Evolutionary conservation across 2,888 invertebrate species (phyloP).

Genomic region (Leptopterna dolabrata): DNA sequence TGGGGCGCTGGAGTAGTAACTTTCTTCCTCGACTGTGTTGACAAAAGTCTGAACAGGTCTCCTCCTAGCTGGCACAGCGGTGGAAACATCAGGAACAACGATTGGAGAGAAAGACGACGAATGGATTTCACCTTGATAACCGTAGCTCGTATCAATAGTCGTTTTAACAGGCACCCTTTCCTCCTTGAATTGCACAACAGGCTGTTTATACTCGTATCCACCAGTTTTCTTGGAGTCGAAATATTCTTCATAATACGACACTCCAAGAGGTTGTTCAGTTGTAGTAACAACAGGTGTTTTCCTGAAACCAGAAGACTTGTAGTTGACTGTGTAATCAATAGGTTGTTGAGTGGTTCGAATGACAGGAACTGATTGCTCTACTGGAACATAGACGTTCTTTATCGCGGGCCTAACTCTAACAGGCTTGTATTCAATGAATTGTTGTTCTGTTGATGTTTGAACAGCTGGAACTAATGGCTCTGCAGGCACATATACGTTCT

Average conservation of each 20-base stretch:
- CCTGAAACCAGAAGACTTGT: constrained; percentile 16
- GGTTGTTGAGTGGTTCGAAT: constrained; percentile 36
- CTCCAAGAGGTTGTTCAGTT: constrained; percentile 50
- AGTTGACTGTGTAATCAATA: constrained; percentile 18
- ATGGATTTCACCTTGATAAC: constrained; percentile 19
- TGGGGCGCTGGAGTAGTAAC: constrained; percentile 50
- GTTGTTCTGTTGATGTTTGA: constrained; percentile 25
- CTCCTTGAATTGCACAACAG: constrained; percentile 49
- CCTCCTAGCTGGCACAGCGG: constrained; percentile 26
- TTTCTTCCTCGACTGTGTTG: constrained; percentile 59
- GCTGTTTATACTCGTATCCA: constrained; percentile 47
- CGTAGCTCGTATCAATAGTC: background rate
- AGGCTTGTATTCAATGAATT: constrained; percentile 43
- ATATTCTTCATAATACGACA: constrained; percentile 58
- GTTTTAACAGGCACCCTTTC: background rate
- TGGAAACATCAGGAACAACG: constrained; percentile 52
- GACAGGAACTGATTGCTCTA: background rate
- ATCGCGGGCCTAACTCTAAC: constrained; percentile 15
- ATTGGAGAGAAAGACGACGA: constrained; percentile 52
- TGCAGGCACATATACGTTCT: background rate
- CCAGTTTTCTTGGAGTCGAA: constrained; percentile 56
- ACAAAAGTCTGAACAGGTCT: constrained; percentile 56
- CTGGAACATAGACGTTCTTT: background rate
- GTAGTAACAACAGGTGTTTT: constrained; percentile 42
- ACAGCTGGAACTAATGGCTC: background rate